Percentiles rank a stretch among this genome's conserved stretches.
Conservation (phyloP, 2,797 vertebrate species). For the Cygnus olor region DNA sequence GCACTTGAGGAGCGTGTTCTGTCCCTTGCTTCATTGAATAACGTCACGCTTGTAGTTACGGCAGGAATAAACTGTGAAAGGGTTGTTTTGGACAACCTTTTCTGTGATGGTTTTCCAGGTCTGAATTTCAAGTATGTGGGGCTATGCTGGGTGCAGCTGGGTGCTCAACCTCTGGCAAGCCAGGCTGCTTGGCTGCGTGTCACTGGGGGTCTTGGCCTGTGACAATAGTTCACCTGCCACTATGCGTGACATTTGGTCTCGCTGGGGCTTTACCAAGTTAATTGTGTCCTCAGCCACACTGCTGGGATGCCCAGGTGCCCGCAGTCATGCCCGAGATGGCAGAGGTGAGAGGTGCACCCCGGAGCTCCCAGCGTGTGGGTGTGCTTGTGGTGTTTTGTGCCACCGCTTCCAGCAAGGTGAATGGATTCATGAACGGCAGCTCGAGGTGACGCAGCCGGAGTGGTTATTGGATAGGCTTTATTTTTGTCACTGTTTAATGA, state of each 20-base stretch:
- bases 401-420: background rate
- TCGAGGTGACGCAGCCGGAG: background rate
- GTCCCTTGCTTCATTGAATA: background rate
- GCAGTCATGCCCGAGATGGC: background rate
- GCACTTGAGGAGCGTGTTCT: background rate
- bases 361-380: background rate
- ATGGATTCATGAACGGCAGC: background rate
- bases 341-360: background rate
- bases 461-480: background rate
- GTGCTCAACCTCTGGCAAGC: background rate
- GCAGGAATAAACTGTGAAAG: background rate
- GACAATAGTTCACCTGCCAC: background rate
- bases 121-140: background rate
- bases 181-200: background rate
- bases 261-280: background rate
- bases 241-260: background rate
- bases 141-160: background rate
- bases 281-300: accelerated
- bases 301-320: background rate
- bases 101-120: background rate
- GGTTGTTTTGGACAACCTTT: background rate
- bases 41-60: background rate
- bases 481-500: background rate
- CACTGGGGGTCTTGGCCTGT: background rate
- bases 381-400: background rate